Conservation (phyloP, 1,140 invertebrate genomes). For the Drosophila orena region DNA sequence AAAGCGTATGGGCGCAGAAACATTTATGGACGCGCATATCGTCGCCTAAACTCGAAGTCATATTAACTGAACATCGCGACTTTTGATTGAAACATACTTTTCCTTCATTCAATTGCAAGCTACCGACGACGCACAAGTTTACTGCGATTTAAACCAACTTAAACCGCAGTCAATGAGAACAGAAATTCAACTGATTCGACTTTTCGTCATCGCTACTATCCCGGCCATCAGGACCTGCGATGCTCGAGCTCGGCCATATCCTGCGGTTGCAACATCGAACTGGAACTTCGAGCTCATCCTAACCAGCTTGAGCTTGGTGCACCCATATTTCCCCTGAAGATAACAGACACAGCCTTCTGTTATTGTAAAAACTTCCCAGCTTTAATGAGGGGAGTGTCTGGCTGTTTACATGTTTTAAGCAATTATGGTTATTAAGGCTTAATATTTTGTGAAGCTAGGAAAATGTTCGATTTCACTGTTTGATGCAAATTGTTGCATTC, state of each 20-base stretch:
- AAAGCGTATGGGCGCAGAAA: slow-evolving; percentile 18
- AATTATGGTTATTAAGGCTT: too few species aligned
- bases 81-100: slow-evolving; percentile 44
- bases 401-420: too few species aligned
- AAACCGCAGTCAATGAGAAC: slow-evolving; percentile 58
- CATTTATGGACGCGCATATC: slow-evolving; percentile 26
- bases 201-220: slow-evolving; percentile 3
- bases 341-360: background rate
- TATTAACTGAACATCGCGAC: slow-evolving; percentile 24
- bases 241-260: slow-evolving; percentile 6
- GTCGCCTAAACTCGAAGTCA: slow-evolving; percentile 12
- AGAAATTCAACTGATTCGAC: slow-evolving; percentile 52
- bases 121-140: slow-evolving; percentile 16
- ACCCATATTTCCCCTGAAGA: slow-evolving; percentile 8
- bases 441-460: too few species aligned
- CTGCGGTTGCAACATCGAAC: slow-evolving; percentile 13
- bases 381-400: background rate
- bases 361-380: background rate
- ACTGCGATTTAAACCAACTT: slow-evolving; percentile 29
- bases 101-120: slow-evolving; percentile 42
- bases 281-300: background rate
- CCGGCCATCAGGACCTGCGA: background rate
- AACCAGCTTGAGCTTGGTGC: background rate
- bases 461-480: too few species aligned
- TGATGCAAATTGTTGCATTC: too few species aligned